Conservation (phyloP, 92 coral and sea anemone species). For the Palythoa caribaeorum region DNA sequence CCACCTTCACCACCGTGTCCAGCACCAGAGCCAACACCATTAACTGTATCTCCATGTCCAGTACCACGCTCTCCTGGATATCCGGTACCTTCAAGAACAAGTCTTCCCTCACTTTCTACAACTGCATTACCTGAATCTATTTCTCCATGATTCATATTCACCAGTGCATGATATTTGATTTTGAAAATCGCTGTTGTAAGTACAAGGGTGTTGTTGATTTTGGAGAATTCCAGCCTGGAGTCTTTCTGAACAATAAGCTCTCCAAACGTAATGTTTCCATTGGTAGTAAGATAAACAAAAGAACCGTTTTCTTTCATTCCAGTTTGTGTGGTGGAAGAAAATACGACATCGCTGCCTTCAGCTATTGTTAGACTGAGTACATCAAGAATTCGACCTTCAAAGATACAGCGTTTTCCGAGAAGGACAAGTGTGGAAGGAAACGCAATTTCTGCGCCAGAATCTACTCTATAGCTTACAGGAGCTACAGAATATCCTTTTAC, state of each 20-base stretch:
- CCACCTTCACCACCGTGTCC: constrained; percentile 86
- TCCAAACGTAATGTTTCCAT: constrained; percentile 75
- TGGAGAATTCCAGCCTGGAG: constrained; percentile 67
- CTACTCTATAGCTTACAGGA: constrained; percentile 75
- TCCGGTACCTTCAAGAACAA: constrained; percentile 76
- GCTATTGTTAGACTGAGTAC: constrained; percentile 66
- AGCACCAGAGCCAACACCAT: constrained; percentile 64
- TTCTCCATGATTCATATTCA: constrained; percentile 69
- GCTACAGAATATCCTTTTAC: constrained; percentile 73
- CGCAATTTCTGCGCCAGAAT: constrained; percentile 69
- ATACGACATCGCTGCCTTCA: constrained; percentile 58
- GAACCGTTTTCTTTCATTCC: constrained; percentile 75
- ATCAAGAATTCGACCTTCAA: constrained; percentile 72
- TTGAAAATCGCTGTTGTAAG: constrained; percentile 66
- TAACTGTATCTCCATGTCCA: constrained; percentile 66
- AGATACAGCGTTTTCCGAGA: constrained; percentile 69
- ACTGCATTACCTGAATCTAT: constrained; percentile 78
- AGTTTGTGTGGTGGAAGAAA: constrained; percentile 72
- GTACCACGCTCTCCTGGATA: constrained; percentile 56
- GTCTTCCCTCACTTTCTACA: constrained; percentile 67
- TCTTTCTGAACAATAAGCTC: constrained; percentile 68
- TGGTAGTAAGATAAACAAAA: constrained; percentile 59
- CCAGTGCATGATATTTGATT: constrained; percentile 63
- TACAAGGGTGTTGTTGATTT: constrained; percentile 62
- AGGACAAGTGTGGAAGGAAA: constrained; percentile 73